phyloP scores from a whole-genome alignment of 2,797 vertebrate genomes.

The Sorex maritimensis region DNA sequence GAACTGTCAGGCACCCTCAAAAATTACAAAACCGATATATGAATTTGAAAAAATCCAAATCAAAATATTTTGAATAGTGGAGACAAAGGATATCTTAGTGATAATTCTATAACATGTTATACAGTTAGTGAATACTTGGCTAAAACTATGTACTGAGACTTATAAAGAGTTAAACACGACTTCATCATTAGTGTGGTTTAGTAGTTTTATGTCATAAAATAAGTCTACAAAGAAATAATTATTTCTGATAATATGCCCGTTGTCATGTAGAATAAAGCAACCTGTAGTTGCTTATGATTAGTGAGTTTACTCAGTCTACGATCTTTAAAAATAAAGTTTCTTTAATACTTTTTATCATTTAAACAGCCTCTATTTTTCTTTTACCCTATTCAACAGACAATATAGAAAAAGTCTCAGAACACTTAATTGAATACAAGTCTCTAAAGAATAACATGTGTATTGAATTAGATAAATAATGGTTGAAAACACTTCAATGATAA shows the following conservation, averaged over 20 bases:
- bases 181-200: conserved; percentile 52
- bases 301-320: no score
- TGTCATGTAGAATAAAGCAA: conserved; percentile 56
- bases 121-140: not conserved
- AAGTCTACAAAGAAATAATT: conserved; percentile 22
- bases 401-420: not conserved
- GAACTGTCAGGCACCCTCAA: no score
- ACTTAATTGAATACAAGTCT: not conserved
- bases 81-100: conserved; percentile 29
- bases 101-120: conserved; percentile 25
- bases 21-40: no score
- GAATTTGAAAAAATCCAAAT: not conserved
- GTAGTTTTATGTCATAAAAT: not conserved
- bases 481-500: conserved; percentile 13
- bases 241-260: conserved; percentile 52
- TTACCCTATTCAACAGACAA: not conserved
- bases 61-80: conserved; percentile 37
- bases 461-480: not conserved
- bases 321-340: not conserved
- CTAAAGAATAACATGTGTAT: not conserved
- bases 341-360: not conserved
- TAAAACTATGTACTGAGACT: not conserved
- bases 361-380: conserved; percentile 7
- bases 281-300: no score
- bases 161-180: conserved; percentile 27